phyloP scores from a whole-genome alignment of 35 echinoderm and acorn worm genomes.

The Holothuria glaberrima region DNA sequence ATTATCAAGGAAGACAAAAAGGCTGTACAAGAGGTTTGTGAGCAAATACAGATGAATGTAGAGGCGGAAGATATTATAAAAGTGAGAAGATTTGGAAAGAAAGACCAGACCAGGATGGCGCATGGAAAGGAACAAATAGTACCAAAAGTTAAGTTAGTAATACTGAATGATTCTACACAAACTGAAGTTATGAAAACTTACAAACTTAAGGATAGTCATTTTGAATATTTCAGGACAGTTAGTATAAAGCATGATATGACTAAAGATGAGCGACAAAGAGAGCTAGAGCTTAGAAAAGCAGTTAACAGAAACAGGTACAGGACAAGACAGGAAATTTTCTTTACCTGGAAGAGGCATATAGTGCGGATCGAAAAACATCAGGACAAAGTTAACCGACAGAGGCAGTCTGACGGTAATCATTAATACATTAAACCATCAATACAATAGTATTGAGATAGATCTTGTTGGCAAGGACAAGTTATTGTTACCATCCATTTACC shows the following conservation, averaged over 20 bases:
- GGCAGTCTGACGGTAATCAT: not conserved
- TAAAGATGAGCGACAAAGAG: not conserved
- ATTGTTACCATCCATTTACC: not conserved
- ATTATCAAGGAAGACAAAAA: not conserved
- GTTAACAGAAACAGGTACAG: not conserved
- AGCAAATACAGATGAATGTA: not conserved
- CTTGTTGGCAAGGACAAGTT: not conserved
- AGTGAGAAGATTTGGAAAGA: not conserved
- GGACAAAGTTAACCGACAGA: not conserved
- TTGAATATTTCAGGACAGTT: not conserved
- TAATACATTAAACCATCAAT: not conserved
- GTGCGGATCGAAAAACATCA: not conserved
- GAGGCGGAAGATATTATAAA: not conserved
- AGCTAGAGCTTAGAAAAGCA: conserved; percentile 6
- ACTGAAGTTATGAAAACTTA: conserved; percentile 7
- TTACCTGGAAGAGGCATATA: conserved; percentile 12
- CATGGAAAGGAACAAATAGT: not conserved
- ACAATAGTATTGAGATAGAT: not conserved
- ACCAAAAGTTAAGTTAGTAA: not conserved
- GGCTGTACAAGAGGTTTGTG: not conserved
- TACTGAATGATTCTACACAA: not conserved
- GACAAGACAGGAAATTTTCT: conserved; percentile 16
- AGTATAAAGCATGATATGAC: conserved; percentile 29
- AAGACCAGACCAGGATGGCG: not conserved
- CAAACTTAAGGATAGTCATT: conserved; percentile 12